Evolutionary conservation across 2,797 vertebrate genomes (phyloP), one percentile per base, ranked within the genome.

Genomic region (Nasua narica): DNA sequence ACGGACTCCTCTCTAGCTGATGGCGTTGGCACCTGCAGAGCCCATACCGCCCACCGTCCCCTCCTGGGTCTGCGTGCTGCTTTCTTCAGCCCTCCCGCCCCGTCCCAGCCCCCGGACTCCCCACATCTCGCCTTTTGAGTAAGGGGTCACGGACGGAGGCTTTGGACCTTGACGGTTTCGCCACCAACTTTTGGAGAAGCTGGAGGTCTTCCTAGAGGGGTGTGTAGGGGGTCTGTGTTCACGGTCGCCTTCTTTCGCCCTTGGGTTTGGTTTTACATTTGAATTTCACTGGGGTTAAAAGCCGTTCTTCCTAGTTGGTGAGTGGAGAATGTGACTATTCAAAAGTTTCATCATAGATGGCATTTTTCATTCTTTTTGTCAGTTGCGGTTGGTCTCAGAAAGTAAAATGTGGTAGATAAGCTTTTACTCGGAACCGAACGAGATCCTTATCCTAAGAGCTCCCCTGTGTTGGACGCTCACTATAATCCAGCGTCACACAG

Each of bases 351-450:
- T 12, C 82, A 48, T 78, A 78, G 16, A 78, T 21, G 9, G 21
- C 43, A 15, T 48, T 94, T 92, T 78, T 48, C 32, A 32, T 16
- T 88, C 9, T 82, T 67, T 93, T 78, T 32, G 74, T 54, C 8
- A 43, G 43, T 62, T 81, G n/a, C 70, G 60, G 46, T 91, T 89
- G 18, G 87, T 81, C 85, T 86, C 58, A 82, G 78, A 86, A 94
- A 46, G n/a, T 70, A 62, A 76, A 86, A 67, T 43, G 72, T 46
- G 16, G 43, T 62, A 21, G 40, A 40, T 37, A 27, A 18, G 65
- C 10, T 70, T 69, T 86, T 91, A 76, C 81, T 69, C 8, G 91
- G 78, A 93, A 76, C 18, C 60, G 32, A 52, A 70, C 86, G 40
- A 92, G 48, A 54, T 46, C 67, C 21, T 58, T 32, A 78, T 50